Base-by-base conservation (phyloP, 2,113 vertebrate genomes). In the Poeciliopsis turrubarensis region DNA sequence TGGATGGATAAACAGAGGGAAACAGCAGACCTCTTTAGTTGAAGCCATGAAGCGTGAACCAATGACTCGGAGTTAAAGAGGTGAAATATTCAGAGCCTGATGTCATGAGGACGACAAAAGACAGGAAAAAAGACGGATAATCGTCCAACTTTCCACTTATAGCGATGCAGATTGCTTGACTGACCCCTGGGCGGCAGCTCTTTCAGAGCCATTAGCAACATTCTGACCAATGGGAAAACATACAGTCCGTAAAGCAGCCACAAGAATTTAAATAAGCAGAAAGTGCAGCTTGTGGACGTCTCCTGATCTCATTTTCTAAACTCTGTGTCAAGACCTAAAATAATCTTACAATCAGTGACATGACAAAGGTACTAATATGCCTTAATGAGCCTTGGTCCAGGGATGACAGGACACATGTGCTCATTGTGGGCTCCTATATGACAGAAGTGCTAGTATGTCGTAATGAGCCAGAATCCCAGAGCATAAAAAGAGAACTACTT, bases 151-250 rank as follows among this genome's bases (percentile, higher is more conserved):
- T 85, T 87, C 84, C 84, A 73, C 79, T 79, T 71, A 73, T 60
- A 65, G 80, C n/a, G 78, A 84, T 82, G 78, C 85, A 87, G 87
- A 89, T 89, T 86, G 87, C 86, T 75, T 78, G 83, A 77, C 61
- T 83, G 89, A 91, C 89, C 90, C 88, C 76, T 74, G 77, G 75
- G 68, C 80, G 63, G 80, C 86, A 78, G 78, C 80, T 76, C 70
- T 72, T 73, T 79, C 12, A 7, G 72, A 25, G 17, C 80, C 64
- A 81, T 89, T 91, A 87, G 73, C 65, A 76, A 85, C 65, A 30
- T 67, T 66, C 75, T 81, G 77, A 86, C 32, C 78, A 75, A 87
- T 84, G 83, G 78, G 54, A 17, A 14, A 85, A 84, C 82, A 82
- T 83, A 82, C 51, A 78, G 75, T 76, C 72, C 60, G 68, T 77